A percentile compares a stretch with the other conserved stretches of the same genome.
Conservation (phyloP, 1,140 invertebrate genomes). For the Periplaneta americana region DNA sequence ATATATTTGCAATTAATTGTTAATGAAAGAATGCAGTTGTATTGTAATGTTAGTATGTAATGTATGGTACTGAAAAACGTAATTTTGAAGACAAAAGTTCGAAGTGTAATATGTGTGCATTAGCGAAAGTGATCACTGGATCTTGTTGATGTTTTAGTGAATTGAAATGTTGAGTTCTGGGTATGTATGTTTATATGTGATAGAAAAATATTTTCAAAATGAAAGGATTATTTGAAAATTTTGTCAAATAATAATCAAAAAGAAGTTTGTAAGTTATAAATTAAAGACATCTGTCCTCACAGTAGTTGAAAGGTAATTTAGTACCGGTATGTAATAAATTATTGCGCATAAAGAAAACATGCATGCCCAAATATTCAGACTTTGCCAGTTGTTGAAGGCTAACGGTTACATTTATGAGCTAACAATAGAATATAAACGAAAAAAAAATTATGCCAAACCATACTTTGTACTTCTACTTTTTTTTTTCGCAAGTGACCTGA, state of each 20-base stretch:
- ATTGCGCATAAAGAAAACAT: not conserved
- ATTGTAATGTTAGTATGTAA: too few species aligned
- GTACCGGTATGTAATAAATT: not conserved
- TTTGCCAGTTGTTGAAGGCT: too few species aligned
- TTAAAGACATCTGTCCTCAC: not conserved
- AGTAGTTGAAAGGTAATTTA: not conserved
- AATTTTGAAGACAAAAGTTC: too few species aligned
- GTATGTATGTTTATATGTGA: not conserved
- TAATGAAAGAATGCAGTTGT: too few species aligned
- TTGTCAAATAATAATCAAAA: not conserved
- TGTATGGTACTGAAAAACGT: too few species aligned
- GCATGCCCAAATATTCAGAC: not conserved
- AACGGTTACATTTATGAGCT: not conserved
- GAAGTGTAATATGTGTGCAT: too few species aligned
- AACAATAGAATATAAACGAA: not conserved
- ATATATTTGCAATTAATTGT: too few species aligned
- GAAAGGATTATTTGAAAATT: not conserved
- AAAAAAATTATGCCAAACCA: not conserved
- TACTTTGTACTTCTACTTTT: not conserved
- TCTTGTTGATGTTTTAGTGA: too few species aligned
- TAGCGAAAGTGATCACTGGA: too few species aligned
- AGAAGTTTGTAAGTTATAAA: not conserved
- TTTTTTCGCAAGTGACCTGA: not conserved
- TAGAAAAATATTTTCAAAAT: not conserved
- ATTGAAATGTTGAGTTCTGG: too few species aligned